A percentile compares a stretch with the other conserved stretches of the same genome.
These are phyloP conservation scores for Drosophila paramelanica DNA, from an alignment of 2,888 invertebrate genomes.

Conservation along the genomic window DNA sequence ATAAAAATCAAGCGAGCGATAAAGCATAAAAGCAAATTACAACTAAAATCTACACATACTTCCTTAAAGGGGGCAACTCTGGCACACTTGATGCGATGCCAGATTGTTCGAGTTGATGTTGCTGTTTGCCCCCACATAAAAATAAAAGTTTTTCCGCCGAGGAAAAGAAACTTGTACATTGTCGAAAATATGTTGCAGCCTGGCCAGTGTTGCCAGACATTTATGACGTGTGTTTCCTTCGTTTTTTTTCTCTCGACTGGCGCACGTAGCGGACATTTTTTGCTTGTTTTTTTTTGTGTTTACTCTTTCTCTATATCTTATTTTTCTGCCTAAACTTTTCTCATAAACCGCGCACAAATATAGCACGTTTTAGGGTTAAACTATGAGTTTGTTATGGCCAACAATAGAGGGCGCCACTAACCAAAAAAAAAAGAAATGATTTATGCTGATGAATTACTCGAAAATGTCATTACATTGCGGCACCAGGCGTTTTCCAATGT, in stretches of 20 bases:
- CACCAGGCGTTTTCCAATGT: slow-evolving; percentile 11
- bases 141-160: slow-evolving; percentile 51
- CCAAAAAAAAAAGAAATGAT: slow-evolving; percentile 33
- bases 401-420: slow-evolving; percentile 48
- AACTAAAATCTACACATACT: slow-evolving; percentile 56
- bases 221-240: slow-evolving; percentile 32
- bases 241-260: background rate
- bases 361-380: slow-evolving; percentile 61
- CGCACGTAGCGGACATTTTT: slow-evolving; percentile 69
- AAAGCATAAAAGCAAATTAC: slow-evolving; percentile 78
- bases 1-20: slow-evolving; percentile 78
- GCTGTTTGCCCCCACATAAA: slow-evolving; percentile 39
- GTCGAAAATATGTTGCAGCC: slow-evolving; percentile 49
- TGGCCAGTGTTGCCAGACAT: slow-evolving; percentile 55
- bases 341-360: slow-evolving; percentile 58
- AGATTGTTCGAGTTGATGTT: slow-evolving; percentile 36
- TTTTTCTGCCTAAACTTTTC: slow-evolving; percentile 60
- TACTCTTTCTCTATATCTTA: background rate
- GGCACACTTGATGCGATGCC: slow-evolving; percentile 61
- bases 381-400: slow-evolving; percentile 12
- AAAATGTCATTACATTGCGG: slow-evolving; percentile 52
- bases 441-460: slow-evolving; percentile 62
- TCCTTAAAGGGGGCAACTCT: slow-evolving; percentile 29
- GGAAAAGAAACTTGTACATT: slow-evolving; percentile 60
- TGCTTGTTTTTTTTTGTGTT: slow-evolving; percentile 20